Evolutionary conservation across 2,113 vertebrate species (phyloP), one percentile per base, ranked within the genome.

Genomic region (Xenotilapia caudafasciata): DNA sequence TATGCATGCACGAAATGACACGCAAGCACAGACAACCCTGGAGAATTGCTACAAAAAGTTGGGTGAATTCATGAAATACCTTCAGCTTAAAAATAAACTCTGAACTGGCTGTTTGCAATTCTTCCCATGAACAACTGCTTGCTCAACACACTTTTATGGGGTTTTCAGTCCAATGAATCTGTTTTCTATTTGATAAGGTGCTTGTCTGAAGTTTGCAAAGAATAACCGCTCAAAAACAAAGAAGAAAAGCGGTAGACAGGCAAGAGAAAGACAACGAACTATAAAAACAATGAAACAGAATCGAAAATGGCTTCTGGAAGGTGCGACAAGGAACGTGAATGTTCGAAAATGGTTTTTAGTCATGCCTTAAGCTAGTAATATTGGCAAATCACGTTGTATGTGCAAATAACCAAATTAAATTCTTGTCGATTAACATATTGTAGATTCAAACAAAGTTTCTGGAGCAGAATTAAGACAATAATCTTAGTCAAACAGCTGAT

Each of bases 41-140:
- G 80, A 82, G 88, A 85, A 90, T 45, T 82, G 58, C 45, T 86
- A 77, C 31, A 87, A 80, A 90, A 90, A 83, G 70, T 85, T 80
- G 79, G 83, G 47, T 45, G 80, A 88, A 83, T 51, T 54, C 55
- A 86, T 42, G 90, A 90, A 94, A 83, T 88, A 84, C 77, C 85
- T 79, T 53, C 54, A 82, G 84, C 82, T 90, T 40, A 51, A 88
- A 93, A 94, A 89, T 73, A 84, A 90, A 90, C 15, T 79, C 31
- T 17, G 51, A 86, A 75, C 31, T 65, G 62, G 19, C 75, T 89
- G 82, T 90, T 88, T 79, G 60, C 40, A 79, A 42, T 88, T 90
- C 92, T 79, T 86, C 23, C 60, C 77, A 86, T 65, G 79, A 89
- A 87, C 77, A 23, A 80, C 82, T 42, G 11, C 79, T 75, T 60